Evolutionary conservation across 92 coral and sea anemone species (phyloP).

Genomic region (Diadumene lineata): DNA sequence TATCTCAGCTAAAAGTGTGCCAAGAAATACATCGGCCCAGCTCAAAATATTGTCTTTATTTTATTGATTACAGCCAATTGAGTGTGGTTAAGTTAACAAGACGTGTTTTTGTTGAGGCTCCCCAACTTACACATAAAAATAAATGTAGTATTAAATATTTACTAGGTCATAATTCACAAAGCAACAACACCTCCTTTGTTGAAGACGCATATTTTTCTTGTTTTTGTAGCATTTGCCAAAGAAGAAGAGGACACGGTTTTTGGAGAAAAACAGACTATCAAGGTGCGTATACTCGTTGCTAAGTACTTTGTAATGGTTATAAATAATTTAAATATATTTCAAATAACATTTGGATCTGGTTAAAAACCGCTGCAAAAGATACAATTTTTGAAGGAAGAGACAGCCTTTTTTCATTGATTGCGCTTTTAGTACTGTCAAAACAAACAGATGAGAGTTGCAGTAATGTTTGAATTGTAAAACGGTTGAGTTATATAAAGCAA

Average conservation of each 20-base stretch:
- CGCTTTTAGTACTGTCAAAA: background rate
- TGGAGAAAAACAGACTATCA: conserved; percentile 14
- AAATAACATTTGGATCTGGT: too few species aligned
- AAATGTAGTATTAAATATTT: background rate
- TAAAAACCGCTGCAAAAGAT: conserved; percentile 8
- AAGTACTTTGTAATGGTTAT: conserved; percentile 12
- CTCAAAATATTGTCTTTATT: background rate
- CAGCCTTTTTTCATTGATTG: background rate
- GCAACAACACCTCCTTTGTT: background rate
- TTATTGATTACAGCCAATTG: background rate
- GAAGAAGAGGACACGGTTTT: conserved; percentile 54
- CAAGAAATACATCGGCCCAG: background rate
- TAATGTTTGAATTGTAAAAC: background rate
- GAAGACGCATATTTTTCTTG: background rate
- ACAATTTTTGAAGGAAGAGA: background rate
- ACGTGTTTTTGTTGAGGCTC: conserved; percentile 10
- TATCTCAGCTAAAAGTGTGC: conserved; percentile 24
- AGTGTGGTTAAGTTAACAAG: conserved; percentile 10
- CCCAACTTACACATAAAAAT: conserved; percentile 11
- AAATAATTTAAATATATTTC: conserved; percentile 9
- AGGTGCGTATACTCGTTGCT: conserved; percentile 12
- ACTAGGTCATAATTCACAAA: background rate
- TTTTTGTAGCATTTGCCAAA: conserved; percentile 44
- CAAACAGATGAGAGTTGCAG: background rate
- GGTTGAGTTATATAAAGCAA: background rate